A percentile compares a stretch with the other conserved stretches of the same genome.
These are phyloP conservation scores for Patagioenas fasciata DNA, from an alignment of 2,113 vertebrate genomes.

Conservation along the genomic window DNA sequence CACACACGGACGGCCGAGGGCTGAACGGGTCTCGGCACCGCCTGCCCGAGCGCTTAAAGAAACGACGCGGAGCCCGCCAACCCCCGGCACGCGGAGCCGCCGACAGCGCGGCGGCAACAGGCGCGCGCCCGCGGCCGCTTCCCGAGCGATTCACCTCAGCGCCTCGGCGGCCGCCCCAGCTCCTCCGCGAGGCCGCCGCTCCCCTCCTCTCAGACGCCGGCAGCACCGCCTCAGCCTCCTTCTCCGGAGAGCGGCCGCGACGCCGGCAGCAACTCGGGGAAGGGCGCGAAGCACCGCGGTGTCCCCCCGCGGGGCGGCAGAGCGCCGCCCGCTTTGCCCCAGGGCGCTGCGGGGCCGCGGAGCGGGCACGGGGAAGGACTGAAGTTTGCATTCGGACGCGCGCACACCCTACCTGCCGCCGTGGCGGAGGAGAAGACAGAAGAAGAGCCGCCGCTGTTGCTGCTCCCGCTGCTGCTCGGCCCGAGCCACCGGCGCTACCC, in stretches of 20 bases:
- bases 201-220: neutral
- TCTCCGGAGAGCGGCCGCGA: neutral
- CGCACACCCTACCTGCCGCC: slow-evolving; percentile 29
- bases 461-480: neutral
- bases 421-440: neutral
- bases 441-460: neutral
- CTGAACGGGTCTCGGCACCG: neutral
- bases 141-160: neutral
- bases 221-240: neutral
- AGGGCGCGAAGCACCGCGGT: neutral
- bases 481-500: slow-evolving; percentile 28
- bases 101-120: neutral
- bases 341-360: no score
- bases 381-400: neutral
- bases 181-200: neutral
- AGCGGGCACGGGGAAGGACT: no score
- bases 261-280: neutral
- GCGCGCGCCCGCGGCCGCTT: neutral
- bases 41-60: no score
- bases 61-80: neutral
- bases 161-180: neutral
- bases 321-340: neutral
- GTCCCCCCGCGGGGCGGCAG: neutral
- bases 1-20: accelerated
- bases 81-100: neutral